These are phyloP conservation scores for Canis aureus DNA, from an alignment of 2,113 vertebrate species.

Conservation along the genomic window DNA sequence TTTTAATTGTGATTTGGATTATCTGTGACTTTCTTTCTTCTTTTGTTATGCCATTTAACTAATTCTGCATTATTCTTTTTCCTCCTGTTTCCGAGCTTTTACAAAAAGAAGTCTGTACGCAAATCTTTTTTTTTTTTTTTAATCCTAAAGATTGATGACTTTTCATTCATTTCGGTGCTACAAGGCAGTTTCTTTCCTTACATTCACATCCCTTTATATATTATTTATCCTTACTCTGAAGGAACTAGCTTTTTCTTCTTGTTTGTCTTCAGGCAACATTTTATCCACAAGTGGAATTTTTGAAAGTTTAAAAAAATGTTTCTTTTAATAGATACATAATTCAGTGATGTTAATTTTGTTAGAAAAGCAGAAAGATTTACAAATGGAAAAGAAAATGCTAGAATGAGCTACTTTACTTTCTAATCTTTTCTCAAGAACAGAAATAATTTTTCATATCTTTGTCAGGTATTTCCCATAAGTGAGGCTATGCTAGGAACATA, in stretches of 20 bases:
- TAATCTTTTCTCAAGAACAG: neutral
- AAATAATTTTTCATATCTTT: conserved; percentile 37
- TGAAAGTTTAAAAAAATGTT: neutral
- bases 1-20: neutral
- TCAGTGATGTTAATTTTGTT: conserved; percentile 17
- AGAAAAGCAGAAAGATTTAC: conserved; percentile 27
- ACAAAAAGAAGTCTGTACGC: neutral
- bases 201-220: neutral
- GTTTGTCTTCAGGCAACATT: neutral
- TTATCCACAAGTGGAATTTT: neutral
- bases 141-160: neutral
- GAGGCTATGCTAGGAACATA: neutral
- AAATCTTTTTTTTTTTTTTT: neutral
- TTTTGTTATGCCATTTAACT: neutral
- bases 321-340: neutral
- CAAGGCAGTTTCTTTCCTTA: neutral
- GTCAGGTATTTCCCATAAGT: neutral
- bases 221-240: neutral
- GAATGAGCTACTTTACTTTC: neutral
- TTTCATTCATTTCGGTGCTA: conserved; percentile 26
- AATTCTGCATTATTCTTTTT: neutral
- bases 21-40: conserved; percentile 55
- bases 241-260: neutral
- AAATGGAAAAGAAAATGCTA: conserved; percentile 23
- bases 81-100: conserved; percentile 47